Base-by-base conservation (phyloP, 2,113 vertebrate genomes). In the Notothenia coriiceps region DNA sequence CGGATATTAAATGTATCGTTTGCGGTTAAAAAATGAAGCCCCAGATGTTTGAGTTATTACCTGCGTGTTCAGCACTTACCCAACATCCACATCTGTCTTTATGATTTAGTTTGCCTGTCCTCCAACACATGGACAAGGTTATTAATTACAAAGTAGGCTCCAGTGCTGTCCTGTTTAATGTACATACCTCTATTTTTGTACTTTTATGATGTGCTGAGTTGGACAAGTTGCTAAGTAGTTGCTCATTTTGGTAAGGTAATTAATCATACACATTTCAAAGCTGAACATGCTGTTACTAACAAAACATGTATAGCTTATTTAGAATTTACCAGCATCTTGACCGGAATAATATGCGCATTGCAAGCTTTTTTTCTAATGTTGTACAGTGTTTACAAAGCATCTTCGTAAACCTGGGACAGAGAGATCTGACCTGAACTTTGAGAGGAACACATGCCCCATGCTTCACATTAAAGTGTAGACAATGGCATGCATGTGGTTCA, bases 41-140 rank as follows among this genome's bases (percentile, higher is more conserved):
- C 20, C 49, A 66, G 61, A 55, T 61, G 40, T 62, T 57, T 64
- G 13, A 22, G 17, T 15, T 22, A 43, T 54, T 22, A 54, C 40
- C 40, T 51, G 67, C 50, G 55, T 43, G 44, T 56, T 68, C 67
- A 63, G 60, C 62, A 63, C 29, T 60, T 49, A 50, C 47, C 10
- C 35, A 11, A 54, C 35, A 29, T 9, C 50, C 7, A 69, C 46
- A 59, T 66, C 57, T 73, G 10, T 78, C 50, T 65, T 60, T 4
- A 50, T 77, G 59, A 84, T 62, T 70, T 62, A 74, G 20, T 43
- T 54, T 49, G 5, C 12, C 63, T 79, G 55, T 50, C 35, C 11
- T 14, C 35, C 11, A 15, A 54, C 67, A 63, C 25, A 4, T 74
- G n/a, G 22, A 57, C 25, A 29, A 2, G 0, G 67, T 14, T 76